phyloP scores from a whole-genome alignment of 92 coral and sea anemone genomes.

The Zoanthus gigantus region DNA sequence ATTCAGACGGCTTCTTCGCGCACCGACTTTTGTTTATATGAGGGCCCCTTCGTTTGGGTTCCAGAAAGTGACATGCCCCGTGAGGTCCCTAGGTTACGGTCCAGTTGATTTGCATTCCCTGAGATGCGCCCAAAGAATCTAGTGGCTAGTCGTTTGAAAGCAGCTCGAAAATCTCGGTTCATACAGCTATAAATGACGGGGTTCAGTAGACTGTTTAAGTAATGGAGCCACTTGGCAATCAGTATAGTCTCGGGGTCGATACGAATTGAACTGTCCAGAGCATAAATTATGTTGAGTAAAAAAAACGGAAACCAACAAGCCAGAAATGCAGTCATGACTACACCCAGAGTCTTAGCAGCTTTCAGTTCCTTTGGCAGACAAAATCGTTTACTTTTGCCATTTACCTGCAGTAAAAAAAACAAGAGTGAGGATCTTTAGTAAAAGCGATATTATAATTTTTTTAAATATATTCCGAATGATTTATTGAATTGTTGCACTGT shows the following conservation, averaged over 20 bases:
- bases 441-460: too few relatives aligned
- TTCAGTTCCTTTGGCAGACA: constrained; percentile 94
- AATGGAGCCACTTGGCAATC: constrained; percentile 86
- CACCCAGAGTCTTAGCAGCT: constrained; percentile 96
- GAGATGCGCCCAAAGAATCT: constrained; percentile 8
- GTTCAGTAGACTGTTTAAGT: constrained; percentile 76
- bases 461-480: too few relatives aligned
- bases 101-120: constrained; percentile 11
- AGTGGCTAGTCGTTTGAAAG: constrained; percentile 63
- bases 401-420: constrained; percentile 38
- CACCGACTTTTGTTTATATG: constrained; percentile 13
- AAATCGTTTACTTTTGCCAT: constrained; percentile 81
- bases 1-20: neutral
- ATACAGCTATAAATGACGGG: constrained; percentile 82
- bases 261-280: constrained; percentile 64
- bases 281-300: constrained; percentile 77
- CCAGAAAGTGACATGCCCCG: constrained; percentile 13
- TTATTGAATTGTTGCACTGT: too few relatives aligned
- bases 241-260: constrained; percentile 66
- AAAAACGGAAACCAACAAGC: constrained; percentile 98
- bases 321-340: constrained; percentile 90
- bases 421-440: too few relatives aligned
- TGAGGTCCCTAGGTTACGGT: constrained; percentile 19
- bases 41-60: neutral
- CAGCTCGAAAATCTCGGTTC: constrained; percentile 79